A percentile compares a stretch with the other conserved stretches of the same genome.
Conservation (phyloP, 2,888 invertebrate species). For the Apamea crenata region DNA sequence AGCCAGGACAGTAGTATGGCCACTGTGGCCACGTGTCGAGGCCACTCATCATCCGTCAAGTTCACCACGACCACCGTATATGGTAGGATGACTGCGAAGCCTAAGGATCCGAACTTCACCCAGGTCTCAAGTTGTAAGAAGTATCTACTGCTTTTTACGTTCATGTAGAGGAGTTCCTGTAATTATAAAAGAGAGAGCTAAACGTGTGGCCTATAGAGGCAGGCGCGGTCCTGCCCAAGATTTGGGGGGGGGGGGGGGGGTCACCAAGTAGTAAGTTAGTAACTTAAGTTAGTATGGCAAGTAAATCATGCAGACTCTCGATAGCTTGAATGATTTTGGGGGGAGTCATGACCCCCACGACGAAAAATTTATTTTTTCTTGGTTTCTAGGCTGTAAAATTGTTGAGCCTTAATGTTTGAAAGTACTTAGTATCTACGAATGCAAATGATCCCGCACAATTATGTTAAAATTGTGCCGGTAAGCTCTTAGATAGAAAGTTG, state of each 20-base stretch:
- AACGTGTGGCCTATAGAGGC: neutral
- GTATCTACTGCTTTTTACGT: slow-evolving; percentile 86
- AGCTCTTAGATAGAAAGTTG: neutral
- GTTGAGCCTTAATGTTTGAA: neutral
- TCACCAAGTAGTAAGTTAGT: too few species aligned
- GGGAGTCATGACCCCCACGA: too few species aligned
- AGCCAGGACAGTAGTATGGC: slow-evolving; percentile 90
- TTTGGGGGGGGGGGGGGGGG: too few species aligned
- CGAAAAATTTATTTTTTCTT: too few species aligned
- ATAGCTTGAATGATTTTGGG: too few species aligned
- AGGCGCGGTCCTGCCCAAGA: too few species aligned
- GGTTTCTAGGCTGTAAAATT: neutral
- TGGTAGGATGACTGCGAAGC: slow-evolving; percentile 84
- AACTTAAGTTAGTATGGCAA: too few species aligned
- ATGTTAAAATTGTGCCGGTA: neutral
- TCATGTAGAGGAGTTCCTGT: slow-evolving; percentile 89
- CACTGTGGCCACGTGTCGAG: slow-evolving; percentile 87
- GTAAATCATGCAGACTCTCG: too few species aligned
- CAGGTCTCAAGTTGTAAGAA: slow-evolving; percentile 89
- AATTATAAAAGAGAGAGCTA: neutral
- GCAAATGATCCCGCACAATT: neutral
- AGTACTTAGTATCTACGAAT: neutral
- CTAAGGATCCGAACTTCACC: slow-evolving; percentile 88
- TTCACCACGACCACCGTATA: slow-evolving; percentile 75
- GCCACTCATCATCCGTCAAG: slow-evolving; percentile 79